Evolutionary conservation across 1,140 invertebrate species (phyloP), one percentile per base, ranked within the genome.

Genomic region (Drosophila kepulauana): DNA sequence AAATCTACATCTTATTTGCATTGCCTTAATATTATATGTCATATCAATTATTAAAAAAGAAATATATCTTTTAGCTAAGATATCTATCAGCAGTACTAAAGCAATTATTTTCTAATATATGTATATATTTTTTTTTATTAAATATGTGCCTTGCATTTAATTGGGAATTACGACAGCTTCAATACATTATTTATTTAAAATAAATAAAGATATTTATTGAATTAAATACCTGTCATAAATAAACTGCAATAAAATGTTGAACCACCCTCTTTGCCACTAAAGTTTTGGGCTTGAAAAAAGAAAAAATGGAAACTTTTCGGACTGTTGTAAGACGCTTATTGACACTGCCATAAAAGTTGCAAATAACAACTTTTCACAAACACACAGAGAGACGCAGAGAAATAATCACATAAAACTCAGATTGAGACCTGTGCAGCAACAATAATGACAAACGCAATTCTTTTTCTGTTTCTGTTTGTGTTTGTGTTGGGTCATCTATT

Each of bases 271-370:
- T 8, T n/a, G 0, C n/a, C 38, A 5, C 2, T 2, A 0, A 72
- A 65, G 30, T 59, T 38, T 8, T 8, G 7, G 35, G 20, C 20
- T 59, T 79, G 62, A 63, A 48, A 10, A 58, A 49, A 0, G 15
- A 62, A 63, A 49, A 78, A 43, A 4, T 25, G 20, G 3, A 79
- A 88, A 82, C 61, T 87, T 87, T 85, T 69, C 43, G 62, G 80
- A 79, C 80, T 88, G 68, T 87, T 87, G 77, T 78, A 88, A 88
- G 84, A 75, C 66, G 73, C 79, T 87, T 87, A 87, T 80, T 87
- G 82, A 84, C 82, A 82, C 79, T 72, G 63, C 62, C 57, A 52
- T 70, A 62, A 76, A 67, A 75, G 65, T 94, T 57, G 49, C 61
- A 63, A 66, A 52, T 25, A 79, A 49, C 16, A 82, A 82, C 66